phyloP scores from a whole-genome alignment of 2,113 vertebrate genomes.

The Gambusia affinis region DNA sequence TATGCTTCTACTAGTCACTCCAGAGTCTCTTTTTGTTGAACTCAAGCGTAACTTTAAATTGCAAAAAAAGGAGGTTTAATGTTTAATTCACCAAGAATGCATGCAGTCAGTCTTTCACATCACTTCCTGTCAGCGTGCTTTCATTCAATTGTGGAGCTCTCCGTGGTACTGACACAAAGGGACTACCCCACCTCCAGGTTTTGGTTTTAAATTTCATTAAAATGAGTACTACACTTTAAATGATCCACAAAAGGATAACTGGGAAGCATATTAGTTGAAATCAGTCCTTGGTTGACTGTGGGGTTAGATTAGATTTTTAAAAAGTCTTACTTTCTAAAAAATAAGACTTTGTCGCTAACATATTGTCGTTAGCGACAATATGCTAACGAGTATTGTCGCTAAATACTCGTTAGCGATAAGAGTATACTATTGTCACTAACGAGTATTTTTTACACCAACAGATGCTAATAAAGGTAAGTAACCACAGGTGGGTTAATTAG shows the following conservation, averaged over 20 bases:
- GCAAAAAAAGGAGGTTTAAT: not conserved
- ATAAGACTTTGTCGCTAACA: too few species aligned
- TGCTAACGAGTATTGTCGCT: too few species aligned
- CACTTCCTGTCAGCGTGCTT: not conserved
- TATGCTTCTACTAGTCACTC: not conserved
- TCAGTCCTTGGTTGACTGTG: too few species aligned
- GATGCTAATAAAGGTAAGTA: too few species aligned
- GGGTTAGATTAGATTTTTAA: too few species aligned
- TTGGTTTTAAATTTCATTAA: not conserved
- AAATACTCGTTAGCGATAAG: too few species aligned
- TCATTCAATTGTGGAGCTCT: conserved; percentile 42
- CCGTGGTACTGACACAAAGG: conserved; percentile 49
- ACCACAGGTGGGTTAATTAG: too few species aligned
- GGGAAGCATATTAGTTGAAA: too few species aligned
- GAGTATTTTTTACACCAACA: too few species aligned
- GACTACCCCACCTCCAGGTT: not conserved
- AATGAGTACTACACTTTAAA: not conserved
- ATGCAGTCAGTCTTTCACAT: not conserved
- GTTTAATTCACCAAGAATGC: not conserved
- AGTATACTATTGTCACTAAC: too few species aligned
- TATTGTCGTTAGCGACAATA: too few species aligned
- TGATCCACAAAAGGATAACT: not conserved
- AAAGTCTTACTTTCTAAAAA: too few species aligned
- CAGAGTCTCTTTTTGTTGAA: not conserved
- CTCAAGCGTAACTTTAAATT: fast-evolving